These are phyloP conservation scores for Leptosomus discolor DNA, from an alignment of 2,113 vertebrate species.

Conservation along the genomic window DNA sequence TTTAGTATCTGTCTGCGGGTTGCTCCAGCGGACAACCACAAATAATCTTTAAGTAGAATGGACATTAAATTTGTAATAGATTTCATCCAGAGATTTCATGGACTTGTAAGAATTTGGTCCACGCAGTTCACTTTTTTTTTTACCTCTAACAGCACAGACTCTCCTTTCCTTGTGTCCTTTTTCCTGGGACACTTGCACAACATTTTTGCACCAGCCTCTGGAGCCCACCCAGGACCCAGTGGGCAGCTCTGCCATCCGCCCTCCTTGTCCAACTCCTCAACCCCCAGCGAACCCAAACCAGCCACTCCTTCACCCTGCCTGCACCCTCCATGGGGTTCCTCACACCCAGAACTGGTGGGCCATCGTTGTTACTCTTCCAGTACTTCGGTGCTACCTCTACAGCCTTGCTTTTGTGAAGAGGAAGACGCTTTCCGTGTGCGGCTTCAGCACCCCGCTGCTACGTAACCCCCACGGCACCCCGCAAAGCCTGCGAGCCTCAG, in stretches of 20 bases:
- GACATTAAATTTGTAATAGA: background rate
- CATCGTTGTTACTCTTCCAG: background rate
- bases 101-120: background rate
- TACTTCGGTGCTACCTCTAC: background rate
- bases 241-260: background rate
- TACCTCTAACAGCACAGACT: background rate
- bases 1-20: background rate
- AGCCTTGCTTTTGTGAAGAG: background rate
- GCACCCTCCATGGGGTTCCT: background rate
- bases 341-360: background rate
- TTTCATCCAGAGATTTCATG: background rate
- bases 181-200: background rate
- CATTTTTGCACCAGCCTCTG: background rate
- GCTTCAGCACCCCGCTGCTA: background rate
- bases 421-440: background rate
- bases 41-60: background rate
- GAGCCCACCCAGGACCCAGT: background rate
- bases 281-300: background rate
- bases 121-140: background rate
- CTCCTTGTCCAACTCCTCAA: background rate
- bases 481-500: background rate
- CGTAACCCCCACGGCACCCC: rapidly evolving
- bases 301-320: background rate
- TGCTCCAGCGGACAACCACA: background rate
- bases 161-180: background rate